These are phyloP conservation scores for Geococcyx californianus DNA, from an alignment of 2,113 vertebrate species.

Conservation along the genomic window DNA sequence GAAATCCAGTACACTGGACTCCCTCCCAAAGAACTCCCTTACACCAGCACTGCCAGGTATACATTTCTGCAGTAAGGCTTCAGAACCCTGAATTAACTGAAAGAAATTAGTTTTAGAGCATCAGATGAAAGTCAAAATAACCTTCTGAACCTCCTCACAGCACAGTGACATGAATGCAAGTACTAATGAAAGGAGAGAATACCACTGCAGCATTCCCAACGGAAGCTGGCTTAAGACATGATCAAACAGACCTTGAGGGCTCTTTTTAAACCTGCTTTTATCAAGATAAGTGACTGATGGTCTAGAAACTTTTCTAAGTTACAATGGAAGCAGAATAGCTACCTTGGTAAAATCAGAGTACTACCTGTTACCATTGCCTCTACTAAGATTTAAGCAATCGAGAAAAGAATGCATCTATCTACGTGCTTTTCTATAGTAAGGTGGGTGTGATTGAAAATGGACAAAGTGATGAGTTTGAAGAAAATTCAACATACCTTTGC, in stretches of 20 bases:
- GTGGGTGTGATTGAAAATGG: background rate
- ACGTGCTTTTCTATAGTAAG: background rate
- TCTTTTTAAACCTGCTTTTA: background rate
- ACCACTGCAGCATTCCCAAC: background rate
- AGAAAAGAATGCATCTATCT: background rate
- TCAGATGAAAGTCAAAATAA: background rate
- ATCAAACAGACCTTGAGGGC: background rate
- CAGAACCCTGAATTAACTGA: background rate
- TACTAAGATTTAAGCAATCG: background rate
- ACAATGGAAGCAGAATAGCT: background rate
- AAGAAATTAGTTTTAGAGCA: background rate
- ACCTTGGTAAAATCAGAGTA: background rate
- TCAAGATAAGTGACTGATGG: background rate
- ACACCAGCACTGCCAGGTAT: background rate
- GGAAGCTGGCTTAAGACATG: background rate
- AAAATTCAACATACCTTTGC: conserved; percentile 85
- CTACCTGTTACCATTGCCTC: background rate
- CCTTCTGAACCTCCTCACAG: background rate
- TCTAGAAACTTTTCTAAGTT: background rate
- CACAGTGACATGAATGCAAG: background rate
- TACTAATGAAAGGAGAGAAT: background rate
- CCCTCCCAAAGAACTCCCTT: background rate
- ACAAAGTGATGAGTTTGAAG: background rate
- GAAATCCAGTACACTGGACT: background rate
- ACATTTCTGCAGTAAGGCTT: background rate